A percentile compares a stretch with the other conserved stretches of the same genome.
phyloP scores from a whole-genome alignment of 2,888 invertebrate species.

The Callyntrura guangdongensis region DNA sequence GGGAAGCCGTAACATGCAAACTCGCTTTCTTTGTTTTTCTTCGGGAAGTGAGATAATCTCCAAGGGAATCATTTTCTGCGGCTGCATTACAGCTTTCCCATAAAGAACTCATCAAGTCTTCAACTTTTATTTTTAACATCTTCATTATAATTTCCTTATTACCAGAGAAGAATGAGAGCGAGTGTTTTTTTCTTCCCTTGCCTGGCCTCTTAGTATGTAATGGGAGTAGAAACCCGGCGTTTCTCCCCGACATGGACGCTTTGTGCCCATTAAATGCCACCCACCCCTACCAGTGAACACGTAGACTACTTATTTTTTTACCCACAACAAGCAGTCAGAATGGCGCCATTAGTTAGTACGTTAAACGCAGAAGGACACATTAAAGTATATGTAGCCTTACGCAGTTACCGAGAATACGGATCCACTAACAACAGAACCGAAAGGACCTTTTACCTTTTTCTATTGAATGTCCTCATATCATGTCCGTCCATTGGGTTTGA shows the following conservation, averaged over 20 bases:
- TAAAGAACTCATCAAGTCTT: neutral
- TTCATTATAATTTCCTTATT: slow-evolving; percentile 15
- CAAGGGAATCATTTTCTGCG: slow-evolving; percentile 25
- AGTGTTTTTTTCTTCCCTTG: neutral
- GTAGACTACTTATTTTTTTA: slow-evolving; percentile 1
- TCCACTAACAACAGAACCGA: neutral
- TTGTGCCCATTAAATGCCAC: neutral
- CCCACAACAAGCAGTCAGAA: neutral
- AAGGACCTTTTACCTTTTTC: slow-evolving; percentile 37
- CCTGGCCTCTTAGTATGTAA: no score
- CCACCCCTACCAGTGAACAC: no score
- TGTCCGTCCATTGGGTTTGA: slow-evolving; percentile 74
- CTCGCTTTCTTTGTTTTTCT: neutral
- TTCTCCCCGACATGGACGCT: neutral
- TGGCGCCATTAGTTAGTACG: slow-evolving; percentile 32
- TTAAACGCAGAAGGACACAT: slow-evolving; percentile 15
- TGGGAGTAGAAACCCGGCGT: neutral
- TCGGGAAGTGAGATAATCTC: slow-evolving; percentile 41
- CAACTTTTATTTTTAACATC: slow-evolving; percentile 13
- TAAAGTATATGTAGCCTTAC: slow-evolving; percentile 60
- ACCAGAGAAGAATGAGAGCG: neutral
- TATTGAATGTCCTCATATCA: slow-evolving; percentile 68
- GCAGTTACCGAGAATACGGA: slow-evolving; percentile 10
- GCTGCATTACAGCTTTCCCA: neutral
- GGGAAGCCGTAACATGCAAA: neutral